Base-by-base conservation (phyloP, 2,888 invertebrate genomes). In the Idaea aversata region DNA sequence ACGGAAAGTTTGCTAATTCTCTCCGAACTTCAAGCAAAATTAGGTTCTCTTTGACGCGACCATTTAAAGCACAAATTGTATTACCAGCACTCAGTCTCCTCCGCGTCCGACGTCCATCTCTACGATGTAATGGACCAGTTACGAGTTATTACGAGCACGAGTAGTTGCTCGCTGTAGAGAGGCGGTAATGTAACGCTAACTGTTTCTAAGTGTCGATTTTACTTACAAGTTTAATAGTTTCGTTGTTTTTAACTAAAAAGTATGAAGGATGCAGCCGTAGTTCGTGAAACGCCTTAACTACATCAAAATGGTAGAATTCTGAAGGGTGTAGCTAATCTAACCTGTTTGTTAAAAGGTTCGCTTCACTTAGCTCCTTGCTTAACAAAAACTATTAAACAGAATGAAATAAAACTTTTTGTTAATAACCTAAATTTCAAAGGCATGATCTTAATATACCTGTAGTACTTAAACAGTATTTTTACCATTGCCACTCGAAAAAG, bases 51-150 rank as follows among this genome's bases (percentile, higher is more conserved):
- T 84, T 85, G 83, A 85, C 77, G 70, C 63, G 71, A 72, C 81
- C 81, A 85, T 84, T 84, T 83, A 77, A 77, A 72, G 71, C 70
- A 75, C 79, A 83, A 86, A 85, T 85, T 81, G 78, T 79, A 84
- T 85, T 86, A 86, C 75, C 68, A 74, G 65, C 71, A 73, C 75
- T 75, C 75, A 77, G 79, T 47, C 47, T 47, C 47, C 13, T 13
- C 57, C 68, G 38, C 61, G 63, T 61, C 61, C 57, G 63, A 38
- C 57, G 6, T 25, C 25, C 25, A 25, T 25, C 25, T 25, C 25
- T 3, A 25, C 25, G 25, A 47, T 10, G 65, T 73, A 73, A 73
- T 73, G 67, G 72, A 47, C 61, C 59, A 64, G 69, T 66, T 73
- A 71, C 25, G 25, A 25, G 25, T 25, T 25, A 3, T 25, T 25